Evolutionary conservation across 64 coral and sea anemone species (phyloP), one percentile per base, ranked within the genome.

Genomic region (Dendrophyllia cribrosa): DNA sequence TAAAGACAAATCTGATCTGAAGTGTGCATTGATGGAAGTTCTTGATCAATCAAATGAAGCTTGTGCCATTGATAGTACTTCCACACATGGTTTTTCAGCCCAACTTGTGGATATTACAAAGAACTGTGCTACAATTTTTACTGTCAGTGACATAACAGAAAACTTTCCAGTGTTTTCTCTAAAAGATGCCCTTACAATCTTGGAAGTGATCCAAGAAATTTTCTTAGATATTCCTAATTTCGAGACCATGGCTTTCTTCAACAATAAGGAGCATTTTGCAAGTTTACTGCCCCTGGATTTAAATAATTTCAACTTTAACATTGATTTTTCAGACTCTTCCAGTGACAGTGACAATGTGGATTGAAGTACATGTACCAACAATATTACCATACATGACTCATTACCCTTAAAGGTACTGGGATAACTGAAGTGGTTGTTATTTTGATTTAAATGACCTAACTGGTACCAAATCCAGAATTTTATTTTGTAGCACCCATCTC

Each of bases 191-290:
- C 53, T 94, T 23, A 26, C 4, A 3, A 81, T 94, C 44, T 74
- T 94, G 11, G 92, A 94, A 51, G 53, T 88, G 7, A 88, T 94
- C 48, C 66, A 88, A 83, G 92, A 94, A 58, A 77, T 88, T 19
- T 94, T 88, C 13, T 19, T 72, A 19, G 86, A 94, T 74, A 94
- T 94, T 88, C 75, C 76, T 13, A 47, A 74, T 72, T 75, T 94
- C 34, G 92, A 94, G 22, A 93, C 75, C 59, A 66, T 81, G 17
- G 59, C 60, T 83, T 66, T 72, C 69, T 72, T 72, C 69, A 72
- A 72, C 69, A 45, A 45, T 34, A 72, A 45, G 70, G 70, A 72
- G 70, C 70, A 72, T 44, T 72, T 72, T 34, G 25, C 70, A 72
- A 72, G 9, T 72, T 72, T 72, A 72, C 45, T 72, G 70, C 70